These are phyloP conservation scores for Neolamprologus cancellatus DNA, from an alignment of 2,113 vertebrate species.

Conservation along the genomic window DNA sequence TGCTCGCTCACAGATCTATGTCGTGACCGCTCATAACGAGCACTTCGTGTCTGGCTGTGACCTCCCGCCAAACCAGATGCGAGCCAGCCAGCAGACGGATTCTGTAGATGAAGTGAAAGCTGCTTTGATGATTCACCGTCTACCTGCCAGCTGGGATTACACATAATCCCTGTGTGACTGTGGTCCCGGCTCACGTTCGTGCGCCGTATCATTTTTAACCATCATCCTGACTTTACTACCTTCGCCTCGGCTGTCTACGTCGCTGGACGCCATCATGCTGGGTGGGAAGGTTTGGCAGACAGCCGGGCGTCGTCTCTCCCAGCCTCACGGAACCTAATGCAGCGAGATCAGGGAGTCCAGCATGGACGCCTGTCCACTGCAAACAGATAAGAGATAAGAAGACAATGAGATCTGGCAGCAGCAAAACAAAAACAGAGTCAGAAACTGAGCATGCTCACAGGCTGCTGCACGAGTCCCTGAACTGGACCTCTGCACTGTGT, in stretches of 20 bases:
- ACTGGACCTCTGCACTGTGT: not conserved
- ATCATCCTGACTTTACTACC: not conserved
- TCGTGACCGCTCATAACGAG: not conserved
- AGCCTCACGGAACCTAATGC: not conserved
- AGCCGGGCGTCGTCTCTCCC: not conserved
- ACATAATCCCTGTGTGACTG: not conserved
- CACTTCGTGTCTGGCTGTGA: not conserved
- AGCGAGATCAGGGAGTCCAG: not conserved
- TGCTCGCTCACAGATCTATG: not conserved
- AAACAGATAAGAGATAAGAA: not conserved
- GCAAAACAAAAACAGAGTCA: not conserved
- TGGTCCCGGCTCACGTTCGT: not conserved
- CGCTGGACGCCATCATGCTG: slow-evolving; percentile 47
- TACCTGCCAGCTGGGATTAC: not conserved
- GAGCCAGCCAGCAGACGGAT: not conserved
- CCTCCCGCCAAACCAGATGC: not conserved
- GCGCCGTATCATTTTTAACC: not conserved
- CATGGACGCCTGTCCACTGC: not conserved
- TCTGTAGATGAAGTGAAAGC: not conserved
- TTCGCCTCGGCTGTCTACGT: slow-evolving; percentile 32
- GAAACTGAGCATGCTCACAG: not conserved
- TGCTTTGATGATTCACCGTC: slow-evolving; percentile 16
- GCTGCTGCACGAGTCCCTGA: not conserved
- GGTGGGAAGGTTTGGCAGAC: not conserved
- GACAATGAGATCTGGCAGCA: not conserved